phyloP scores from a whole-genome alignment of 2,888 invertebrate species.

The Tetragonula carbonaria region DNA sequence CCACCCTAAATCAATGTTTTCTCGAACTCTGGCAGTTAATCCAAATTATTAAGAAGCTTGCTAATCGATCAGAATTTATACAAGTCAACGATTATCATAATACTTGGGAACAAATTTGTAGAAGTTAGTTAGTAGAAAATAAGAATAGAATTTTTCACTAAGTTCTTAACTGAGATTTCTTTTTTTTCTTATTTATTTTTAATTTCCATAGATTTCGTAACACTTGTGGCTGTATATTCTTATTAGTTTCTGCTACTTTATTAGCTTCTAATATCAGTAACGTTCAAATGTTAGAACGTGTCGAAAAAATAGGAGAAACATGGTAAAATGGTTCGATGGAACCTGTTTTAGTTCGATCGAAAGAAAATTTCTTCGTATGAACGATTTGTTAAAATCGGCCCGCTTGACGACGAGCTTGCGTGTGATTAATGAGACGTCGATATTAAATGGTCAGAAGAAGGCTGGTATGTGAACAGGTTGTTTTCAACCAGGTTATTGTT shows the following conservation, averaged over 20 bases:
- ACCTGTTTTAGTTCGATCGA: not conserved
- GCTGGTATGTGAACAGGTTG: not conserved
- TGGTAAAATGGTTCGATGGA: not conserved
- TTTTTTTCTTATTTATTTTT: not conserved
- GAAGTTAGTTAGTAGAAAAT: not conserved
- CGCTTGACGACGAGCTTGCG: not conserved
- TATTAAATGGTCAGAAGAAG: constrained; percentile 8
- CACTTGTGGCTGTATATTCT: too few species aligned
- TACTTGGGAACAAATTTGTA: not conserved
- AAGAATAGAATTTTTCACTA: not conserved
- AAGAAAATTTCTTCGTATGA: too few species aligned
- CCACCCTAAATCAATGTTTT: not conserved
- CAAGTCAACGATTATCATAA: too few species aligned
- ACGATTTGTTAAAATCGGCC: constrained; percentile 13
- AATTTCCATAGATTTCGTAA: not conserved
- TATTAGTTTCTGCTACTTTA: not conserved
- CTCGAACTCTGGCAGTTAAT: not conserved
- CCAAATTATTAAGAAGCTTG: too few species aligned
- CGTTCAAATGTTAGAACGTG: not conserved
- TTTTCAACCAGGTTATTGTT: not conserved
- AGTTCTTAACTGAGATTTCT: not conserved
- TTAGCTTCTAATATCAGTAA: not conserved
- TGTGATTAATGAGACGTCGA: constrained; percentile 35
- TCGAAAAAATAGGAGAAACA: not conserved
- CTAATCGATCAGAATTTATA: too few species aligned